Conservation (phyloP, 2,113 vertebrate species). For the Balaeniceps rex region DNA sequence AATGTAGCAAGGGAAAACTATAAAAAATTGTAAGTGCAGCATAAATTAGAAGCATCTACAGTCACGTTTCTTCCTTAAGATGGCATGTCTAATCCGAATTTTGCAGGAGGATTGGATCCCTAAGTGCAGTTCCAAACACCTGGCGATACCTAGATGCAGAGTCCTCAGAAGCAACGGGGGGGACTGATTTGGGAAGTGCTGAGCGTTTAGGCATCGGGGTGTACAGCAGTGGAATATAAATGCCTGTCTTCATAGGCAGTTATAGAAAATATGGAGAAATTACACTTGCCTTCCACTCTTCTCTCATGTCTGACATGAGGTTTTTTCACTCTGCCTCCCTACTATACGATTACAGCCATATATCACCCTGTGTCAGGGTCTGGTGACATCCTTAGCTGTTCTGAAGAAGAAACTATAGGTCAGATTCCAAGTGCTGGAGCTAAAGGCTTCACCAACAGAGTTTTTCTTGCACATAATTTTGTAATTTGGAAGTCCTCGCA, state of each 20-base stretch:
- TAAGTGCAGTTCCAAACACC: not conserved
- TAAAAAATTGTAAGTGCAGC: not conserved
- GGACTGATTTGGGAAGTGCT: not conserved
- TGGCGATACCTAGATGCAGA: not conserved
- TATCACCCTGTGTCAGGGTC: not conserved
- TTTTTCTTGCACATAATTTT: not conserved
- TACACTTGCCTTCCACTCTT: not conserved
- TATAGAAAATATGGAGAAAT: not conserved
- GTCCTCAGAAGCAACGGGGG: not conserved
- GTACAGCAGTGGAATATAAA: not conserved
- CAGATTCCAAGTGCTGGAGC: not conserved
- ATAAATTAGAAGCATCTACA: not conserved
- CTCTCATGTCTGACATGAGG: not conserved
- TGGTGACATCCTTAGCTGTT: not conserved
- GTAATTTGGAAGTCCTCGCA: not conserved
- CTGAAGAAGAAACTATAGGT: not conserved
- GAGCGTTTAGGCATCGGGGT: not conserved
- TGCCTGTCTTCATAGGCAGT: not conserved
- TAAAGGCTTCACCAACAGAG: not conserved
- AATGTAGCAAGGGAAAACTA: not conserved
- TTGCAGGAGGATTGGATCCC: not conserved
- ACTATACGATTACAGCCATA: fast-evolving
- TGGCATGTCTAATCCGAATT: no score
- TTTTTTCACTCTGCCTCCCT: not conserved
- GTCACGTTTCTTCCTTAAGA: not conserved